phyloP scores from a whole-genome alignment of 1,140 invertebrate species.

The Drosophila albomicans region DNA sequence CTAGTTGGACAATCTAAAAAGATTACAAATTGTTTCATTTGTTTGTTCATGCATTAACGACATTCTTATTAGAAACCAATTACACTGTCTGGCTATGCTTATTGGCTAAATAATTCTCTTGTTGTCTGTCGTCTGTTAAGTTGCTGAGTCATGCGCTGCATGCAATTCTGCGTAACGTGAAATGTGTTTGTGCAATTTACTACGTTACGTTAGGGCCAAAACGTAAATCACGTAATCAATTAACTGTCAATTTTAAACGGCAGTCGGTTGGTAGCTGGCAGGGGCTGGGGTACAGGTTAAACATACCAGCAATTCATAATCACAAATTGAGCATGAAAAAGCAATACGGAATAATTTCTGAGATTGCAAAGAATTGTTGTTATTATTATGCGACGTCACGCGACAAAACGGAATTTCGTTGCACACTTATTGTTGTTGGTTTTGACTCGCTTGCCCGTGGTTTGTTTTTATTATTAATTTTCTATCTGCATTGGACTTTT shows the following conservation, averaged over 20 bases:
- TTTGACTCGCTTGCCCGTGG: neutral
- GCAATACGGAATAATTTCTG: slow-evolving; percentile 46
- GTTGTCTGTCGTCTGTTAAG: neutral
- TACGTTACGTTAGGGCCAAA: slow-evolving; percentile 32
- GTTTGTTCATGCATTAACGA: neutral
- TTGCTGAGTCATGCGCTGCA: slow-evolving; percentile 1
- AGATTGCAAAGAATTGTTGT: slow-evolving; percentile 52
- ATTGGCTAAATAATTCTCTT: neutral
- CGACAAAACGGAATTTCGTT: slow-evolving; percentile 44
- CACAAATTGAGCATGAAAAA: slow-evolving; percentile 54
- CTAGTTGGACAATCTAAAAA: slow-evolving; percentile 8
- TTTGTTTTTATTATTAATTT: slow-evolving; percentile 14
- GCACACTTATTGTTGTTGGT: slow-evolving; percentile 20
- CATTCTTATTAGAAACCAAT: neutral
- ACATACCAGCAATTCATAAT: slow-evolving; percentile 58
- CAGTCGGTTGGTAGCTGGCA: neutral
- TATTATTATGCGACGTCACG: slow-evolving; percentile 63
- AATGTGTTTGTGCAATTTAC: slow-evolving; percentile 32
- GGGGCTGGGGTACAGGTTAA: slow-evolving; percentile 17
- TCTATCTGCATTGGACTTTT: slow-evolving; percentile 25
- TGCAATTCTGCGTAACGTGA: neutral
- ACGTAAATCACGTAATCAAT: slow-evolving; percentile 55
- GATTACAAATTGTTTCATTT: neutral
- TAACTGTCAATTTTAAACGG: slow-evolving; percentile 44
- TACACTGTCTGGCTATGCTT: neutral